Evolutionary conservation across 2,113 vertebrate species (phyloP).

Genomic region (Lampris megalopsis): DNA sequence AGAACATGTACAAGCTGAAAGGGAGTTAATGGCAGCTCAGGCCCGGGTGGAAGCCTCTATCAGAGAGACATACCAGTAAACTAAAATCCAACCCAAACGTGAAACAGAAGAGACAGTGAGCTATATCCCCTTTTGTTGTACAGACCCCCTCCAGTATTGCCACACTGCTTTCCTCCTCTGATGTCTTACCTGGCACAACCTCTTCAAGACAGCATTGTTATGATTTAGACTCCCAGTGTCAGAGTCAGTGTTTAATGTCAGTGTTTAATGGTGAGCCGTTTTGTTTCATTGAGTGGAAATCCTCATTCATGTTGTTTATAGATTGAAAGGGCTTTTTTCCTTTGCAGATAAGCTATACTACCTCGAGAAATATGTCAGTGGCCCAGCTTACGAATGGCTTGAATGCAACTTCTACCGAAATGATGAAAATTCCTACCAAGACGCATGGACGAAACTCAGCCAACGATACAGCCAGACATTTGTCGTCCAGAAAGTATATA

Average conservation of each 20-base stretch:
- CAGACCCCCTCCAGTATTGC: not conserved
- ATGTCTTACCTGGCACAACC: conserved; percentile 7
- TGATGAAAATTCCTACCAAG: conserved; percentile 22
- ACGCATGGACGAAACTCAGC: conserved; percentile 15
- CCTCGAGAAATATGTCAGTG: conserved; percentile 16
- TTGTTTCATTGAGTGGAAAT: conserved; percentile 26
- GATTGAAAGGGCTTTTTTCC: conserved; percentile 3
- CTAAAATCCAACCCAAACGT: no score
- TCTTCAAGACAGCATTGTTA: conserved; percentile 4
- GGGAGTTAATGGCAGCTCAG: no score
- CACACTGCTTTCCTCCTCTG: not conserved
- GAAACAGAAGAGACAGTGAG: no score
- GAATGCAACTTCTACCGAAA: conserved; percentile 21
- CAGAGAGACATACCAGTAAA: no score
- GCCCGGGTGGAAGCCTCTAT: no score
- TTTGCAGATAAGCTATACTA: conserved; percentile 15
- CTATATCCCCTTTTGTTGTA: no score
- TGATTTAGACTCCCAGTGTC: conserved; percentile 28
- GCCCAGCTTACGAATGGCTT: conserved; percentile 6
- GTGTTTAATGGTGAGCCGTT: conserved; percentile 31
- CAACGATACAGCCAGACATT: conserved; percentile 13
- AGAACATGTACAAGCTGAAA: no score
- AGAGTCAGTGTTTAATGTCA: not conserved
- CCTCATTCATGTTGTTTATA: conserved; percentile 19
- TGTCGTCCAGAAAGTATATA: not conserved